These are phyloP conservation scores for Argyresthia goedartella DNA, from an alignment of 2,888 invertebrate genomes.

Conservation along the genomic window DNA sequence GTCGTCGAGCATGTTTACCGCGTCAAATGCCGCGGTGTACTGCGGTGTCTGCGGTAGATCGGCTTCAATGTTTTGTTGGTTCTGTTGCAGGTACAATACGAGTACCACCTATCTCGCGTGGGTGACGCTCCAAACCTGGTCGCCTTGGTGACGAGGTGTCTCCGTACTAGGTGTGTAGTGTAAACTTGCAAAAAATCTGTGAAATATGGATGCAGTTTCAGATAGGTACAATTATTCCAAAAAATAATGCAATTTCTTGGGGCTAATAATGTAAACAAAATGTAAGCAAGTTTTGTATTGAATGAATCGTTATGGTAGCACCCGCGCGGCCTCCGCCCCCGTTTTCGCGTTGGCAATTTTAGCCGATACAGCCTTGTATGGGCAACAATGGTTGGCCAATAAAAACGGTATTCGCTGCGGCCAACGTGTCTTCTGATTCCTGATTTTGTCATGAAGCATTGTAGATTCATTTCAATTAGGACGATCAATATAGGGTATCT, in stretches of 20 bases:
- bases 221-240: too few species aligned
- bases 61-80: constrained; percentile 11
- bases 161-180: constrained; percentile 1
- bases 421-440: background rate
- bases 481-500: too few species aligned
- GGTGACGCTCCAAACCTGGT: constrained; percentile 61
- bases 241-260: too few species aligned
- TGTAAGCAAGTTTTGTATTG: background rate
- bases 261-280: background rate
- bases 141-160: constrained; percentile 42
- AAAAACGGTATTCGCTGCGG: background rate
- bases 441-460: background rate
- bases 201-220: too few species aligned
- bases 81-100: background rate
- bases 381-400: constrained; percentile 10
- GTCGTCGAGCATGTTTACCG: constrained; percentile 34
- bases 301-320: background rate
- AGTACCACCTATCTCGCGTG: constrained; percentile 21
- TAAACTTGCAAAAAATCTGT: background rate
- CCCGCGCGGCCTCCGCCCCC: constrained; percentile 12
- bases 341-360: constrained; percentile 8
- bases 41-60: constrained; percentile 70
- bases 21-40: constrained; percentile 60
- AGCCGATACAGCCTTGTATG: constrained; percentile 7
- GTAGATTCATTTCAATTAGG: too few species aligned